Base-by-base conservation (phyloP, 2,888 invertebrate genomes). In the Drosophila aldrichi region DNA sequence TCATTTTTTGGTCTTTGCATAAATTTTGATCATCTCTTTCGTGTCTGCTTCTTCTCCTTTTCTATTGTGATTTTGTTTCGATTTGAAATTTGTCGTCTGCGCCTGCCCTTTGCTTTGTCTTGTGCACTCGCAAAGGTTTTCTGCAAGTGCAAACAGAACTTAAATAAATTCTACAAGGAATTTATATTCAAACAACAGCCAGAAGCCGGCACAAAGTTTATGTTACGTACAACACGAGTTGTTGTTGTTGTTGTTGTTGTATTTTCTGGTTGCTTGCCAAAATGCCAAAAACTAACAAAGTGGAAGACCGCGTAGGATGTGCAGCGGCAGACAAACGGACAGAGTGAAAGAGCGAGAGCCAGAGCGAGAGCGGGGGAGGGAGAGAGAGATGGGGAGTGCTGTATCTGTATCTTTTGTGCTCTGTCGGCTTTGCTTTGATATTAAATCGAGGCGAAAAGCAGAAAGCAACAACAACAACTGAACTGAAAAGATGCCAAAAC, bases 371-470 rank as follows among this genome's bases (percentile, higher is more conserved):
- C 2, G 16, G 4, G 5, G 58, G 34, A 38, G 40, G 5, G n/a
- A 12, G n/a, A 1, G 29, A 10, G 55, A 2, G n/a, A 62, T 58
- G 12, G 41, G n/a, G 54, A 57, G 65, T 66, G 70, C 76, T 67
- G 55, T 70, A 59, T 67, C 44, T 79, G 78, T 77, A 79, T 79
- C 75, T 68, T 78, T 78, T 75, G 75, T 75, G 67, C 77, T 44
- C 22, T 77, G 82, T 72, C 84, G 84, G 84, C 79, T 74, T 74
- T 25, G 66, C 84, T 85, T 85, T 85, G 84, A 85, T 85, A 85
- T 86, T 88, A 85, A 85, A 86, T 86, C 78, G 86, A 78, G 80
- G 77, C 69, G 69, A 77, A 80, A 68, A 60, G 70, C 70, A 66
- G 66, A 78, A 32, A 68, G 46, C 43, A 55, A 25, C 55, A 66